Evolutionary conservation across 2,888 invertebrate genomes (phyloP).

Genomic region (Heliconius hortense): DNA sequence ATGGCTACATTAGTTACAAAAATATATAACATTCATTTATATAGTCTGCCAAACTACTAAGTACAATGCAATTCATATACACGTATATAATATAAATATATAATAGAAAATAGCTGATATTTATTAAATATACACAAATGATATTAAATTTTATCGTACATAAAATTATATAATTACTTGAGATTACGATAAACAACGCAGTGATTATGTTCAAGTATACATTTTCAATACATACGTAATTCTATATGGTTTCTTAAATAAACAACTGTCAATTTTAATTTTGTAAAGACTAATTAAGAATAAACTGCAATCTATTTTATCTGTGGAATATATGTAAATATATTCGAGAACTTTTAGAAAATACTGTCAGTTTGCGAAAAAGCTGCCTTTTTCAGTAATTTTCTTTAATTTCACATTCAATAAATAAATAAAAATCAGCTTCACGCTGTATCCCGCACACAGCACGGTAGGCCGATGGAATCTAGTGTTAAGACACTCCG

Average conservation of each 20-base stretch:
- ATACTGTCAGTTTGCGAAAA: background rate
- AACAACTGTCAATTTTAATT: background rate
- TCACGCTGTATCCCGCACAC: too few species aligned
- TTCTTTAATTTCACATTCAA: background rate
- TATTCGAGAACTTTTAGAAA: slow-evolving; percentile 1
- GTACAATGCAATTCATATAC: slow-evolving; percentile 8
- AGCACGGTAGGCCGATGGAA: too few species aligned
- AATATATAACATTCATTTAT: slow-evolving; percentile 36
- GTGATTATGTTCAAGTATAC: slow-evolving; percentile 1
- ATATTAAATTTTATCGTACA: background rate
- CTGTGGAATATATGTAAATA: background rate
- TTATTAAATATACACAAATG: background rate
- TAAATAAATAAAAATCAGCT: background rate
- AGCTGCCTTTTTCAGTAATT: background rate
- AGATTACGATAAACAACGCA: slow-evolving; percentile 1
- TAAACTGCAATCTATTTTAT: background rate
- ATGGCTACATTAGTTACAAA: slow-evolving; percentile 39
- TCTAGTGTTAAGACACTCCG: too few species aligned
- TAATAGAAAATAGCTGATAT: background rate
- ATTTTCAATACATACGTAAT: background rate
- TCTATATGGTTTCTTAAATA: background rate
- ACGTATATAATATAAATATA: background rate
- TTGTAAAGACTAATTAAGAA: background rate
- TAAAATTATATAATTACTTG: background rate
- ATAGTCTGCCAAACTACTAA: slow-evolving; percentile 21